phyloP scores from a whole-genome alignment of 2,113 vertebrate species.

The Periophthalmodon schlosseri region DNA sequence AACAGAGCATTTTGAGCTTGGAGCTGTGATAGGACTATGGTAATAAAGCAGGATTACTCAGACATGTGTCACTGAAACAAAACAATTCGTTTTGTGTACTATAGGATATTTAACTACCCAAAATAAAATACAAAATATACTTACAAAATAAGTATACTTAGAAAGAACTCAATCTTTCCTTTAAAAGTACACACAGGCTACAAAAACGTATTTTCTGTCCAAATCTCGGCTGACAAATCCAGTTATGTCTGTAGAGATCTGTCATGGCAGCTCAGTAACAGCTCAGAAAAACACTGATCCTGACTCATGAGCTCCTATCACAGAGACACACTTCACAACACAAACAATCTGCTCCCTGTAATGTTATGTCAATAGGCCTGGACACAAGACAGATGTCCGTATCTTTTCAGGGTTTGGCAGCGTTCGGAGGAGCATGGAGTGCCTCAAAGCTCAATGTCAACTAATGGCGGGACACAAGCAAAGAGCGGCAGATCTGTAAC shows the following conservation, averaged over 20 bases:
- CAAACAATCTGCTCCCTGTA: slow-evolving; percentile 93
- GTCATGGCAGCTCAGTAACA: slow-evolving; percentile 56
- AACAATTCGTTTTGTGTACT: no score
- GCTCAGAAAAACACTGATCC: slow-evolving; percentile 68
- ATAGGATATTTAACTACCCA: no score
- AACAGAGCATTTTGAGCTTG: no score
- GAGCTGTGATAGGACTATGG: no score
- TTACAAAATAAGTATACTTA: neutral
- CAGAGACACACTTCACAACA: slow-evolving; percentile 89
- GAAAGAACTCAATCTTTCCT: neutral
- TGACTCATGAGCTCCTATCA: slow-evolving; percentile 82
- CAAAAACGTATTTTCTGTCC: neutral
- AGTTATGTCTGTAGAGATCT: slow-evolving; percentile 31
- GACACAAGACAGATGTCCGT: slow-evolving; percentile 97
- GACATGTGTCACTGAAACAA: no score
- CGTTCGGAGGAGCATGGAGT: slow-evolving; percentile 83
- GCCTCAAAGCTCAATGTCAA: slow-evolving; percentile 78
- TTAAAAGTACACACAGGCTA: neutral
- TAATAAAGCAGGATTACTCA: no score
- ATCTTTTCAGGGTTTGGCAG: slow-evolving; percentile 86
- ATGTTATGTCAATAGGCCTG: slow-evolving; percentile 89
- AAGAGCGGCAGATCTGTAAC: slow-evolving; percentile 74
- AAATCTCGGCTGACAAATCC: slow-evolving; percentile 21
- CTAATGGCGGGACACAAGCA: slow-evolving; percentile 68
- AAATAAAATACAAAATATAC: no score